phyloP scores from a whole-genome alignment of 2,888 invertebrate species.

The Andrena trimmerana region DNA sequence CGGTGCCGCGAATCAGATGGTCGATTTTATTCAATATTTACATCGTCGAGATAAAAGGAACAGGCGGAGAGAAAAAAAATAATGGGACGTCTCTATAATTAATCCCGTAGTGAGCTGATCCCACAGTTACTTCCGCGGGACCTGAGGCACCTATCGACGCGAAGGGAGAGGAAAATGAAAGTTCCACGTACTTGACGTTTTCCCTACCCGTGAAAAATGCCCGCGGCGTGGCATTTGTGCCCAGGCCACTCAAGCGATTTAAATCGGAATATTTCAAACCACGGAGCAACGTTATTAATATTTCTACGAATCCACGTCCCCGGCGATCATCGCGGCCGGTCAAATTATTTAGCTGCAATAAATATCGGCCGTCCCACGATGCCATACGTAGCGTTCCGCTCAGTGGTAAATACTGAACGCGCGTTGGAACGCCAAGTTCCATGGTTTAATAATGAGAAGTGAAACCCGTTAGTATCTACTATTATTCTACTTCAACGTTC shows the following conservation, averaged over 20 bases:
- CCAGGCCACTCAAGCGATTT: neutral
- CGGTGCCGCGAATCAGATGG: conserved; percentile 21
- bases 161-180: conserved; percentile 33
- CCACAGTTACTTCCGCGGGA: conserved; percentile 20
- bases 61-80: neutral
- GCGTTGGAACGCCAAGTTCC: neutral
- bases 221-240: conserved; percentile 4
- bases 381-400: conserved; percentile 1
- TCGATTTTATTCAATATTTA: conserved; percentile 52
- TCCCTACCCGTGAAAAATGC: conserved; percentile 31
- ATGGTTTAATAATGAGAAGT: conserved; percentile 7
- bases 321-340: neutral
- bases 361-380: conserved; percentile 34
- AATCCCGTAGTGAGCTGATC: conserved; percentile 10
- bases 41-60: conserved; percentile 11
- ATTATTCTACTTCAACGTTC: neutral
- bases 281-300: conserved; percentile 36
- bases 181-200: neutral
- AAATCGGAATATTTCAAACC: conserved; percentile 2
- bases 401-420: conserved; percentile 32
- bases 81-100: conserved; percentile 28
- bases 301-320: conserved; percentile 8
- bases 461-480: conserved; percentile 4
- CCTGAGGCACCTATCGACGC: conserved; percentile 8
- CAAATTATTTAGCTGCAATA: conserved; percentile 46